Evolutionary conservation across 2,797 vertebrate species (phyloP).

Genomic region (Galaxias olidus): DNA sequence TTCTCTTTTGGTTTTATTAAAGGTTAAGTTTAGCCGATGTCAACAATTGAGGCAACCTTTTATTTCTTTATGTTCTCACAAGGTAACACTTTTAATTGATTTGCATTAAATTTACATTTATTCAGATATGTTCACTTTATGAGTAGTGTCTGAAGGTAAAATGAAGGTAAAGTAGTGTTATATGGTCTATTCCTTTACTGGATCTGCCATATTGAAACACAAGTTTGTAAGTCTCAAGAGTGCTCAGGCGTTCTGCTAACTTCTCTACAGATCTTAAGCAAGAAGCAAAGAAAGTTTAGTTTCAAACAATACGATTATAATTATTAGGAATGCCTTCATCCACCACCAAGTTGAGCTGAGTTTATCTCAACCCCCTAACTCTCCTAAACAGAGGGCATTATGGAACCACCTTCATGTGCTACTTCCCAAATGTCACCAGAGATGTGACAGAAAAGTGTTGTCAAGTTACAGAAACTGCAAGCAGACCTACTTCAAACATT

Average conservation of each 20-base stretch:
- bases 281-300: slow-evolving; percentile 27
- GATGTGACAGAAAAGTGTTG: slow-evolving; percentile 53
- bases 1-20: slow-evolving; percentile 55
- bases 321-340: slow-evolving; percentile 40
- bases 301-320: slow-evolving; percentile 19
- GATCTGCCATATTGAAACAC: slow-evolving; percentile 25
- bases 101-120: slow-evolving; percentile 53
- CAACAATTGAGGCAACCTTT: slow-evolving; percentile 43
- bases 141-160: slow-evolving; percentile 66
- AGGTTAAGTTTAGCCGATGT: slow-evolving; percentile 50
- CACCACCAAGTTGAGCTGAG: slow-evolving; percentile 34
- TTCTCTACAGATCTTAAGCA: slow-evolving; percentile 26
- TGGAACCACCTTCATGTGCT: slow-evolving; percentile 48
- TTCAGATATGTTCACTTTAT: slow-evolving; percentile 44
- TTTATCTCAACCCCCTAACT: slow-evolving; percentile 20
- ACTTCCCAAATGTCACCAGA: slow-evolving; percentile 50
- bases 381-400: slow-evolving; percentile 38
- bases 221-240: slow-evolving; percentile 14
- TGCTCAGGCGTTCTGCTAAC: slow-evolving; percentile 34
- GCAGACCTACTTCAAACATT: slow-evolving; percentile 25
- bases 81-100: slow-evolving; percentile 35
- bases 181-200: slow-evolving; percentile 48
- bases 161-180: slow-evolving; percentile 64
- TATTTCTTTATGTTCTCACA: slow-evolving; percentile 27
- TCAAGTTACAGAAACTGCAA: slow-evolving; percentile 41